phyloP scores from a whole-genome alignment of 2,113 vertebrate species.

The Thymallus thymallus region DNA sequence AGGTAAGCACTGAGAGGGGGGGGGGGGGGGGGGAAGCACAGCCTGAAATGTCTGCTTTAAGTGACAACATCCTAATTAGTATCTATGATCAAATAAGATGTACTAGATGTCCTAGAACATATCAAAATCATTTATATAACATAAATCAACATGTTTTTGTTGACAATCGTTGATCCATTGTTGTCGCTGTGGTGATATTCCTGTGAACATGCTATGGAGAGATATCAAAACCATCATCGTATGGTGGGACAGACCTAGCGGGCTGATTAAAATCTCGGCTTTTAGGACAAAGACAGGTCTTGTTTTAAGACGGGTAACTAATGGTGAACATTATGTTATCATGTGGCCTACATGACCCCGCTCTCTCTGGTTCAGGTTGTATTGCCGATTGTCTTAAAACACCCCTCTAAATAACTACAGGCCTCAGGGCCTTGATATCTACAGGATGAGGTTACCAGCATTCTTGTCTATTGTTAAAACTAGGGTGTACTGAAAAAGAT shows the following conservation, averaged over 20 bases:
- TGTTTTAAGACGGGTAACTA: slow-evolving; percentile 42
- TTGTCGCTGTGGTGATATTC: neutral
- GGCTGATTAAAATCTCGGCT: slow-evolving; percentile 23
- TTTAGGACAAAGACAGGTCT: slow-evolving; percentile 58
- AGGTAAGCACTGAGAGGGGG: neutral
- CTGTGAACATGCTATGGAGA: neutral
- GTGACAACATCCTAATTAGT: neutral
- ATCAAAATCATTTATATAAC: no score
- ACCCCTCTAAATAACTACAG: neutral
- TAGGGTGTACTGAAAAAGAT: no score
- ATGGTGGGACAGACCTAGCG: slow-evolving; percentile 30
- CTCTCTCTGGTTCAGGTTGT: slow-evolving; percentile 8
- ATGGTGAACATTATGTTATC: slow-evolving; percentile 15
- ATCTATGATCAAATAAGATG: neutral
- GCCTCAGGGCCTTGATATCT: neutral
- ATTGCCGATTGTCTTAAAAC: slow-evolving; percentile 12
- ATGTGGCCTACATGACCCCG: slow-evolving; percentile 18
- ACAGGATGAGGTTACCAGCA: no score
- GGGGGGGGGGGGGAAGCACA: neutral
- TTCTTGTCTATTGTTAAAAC: no score
- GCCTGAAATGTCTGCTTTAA: slow-evolving; percentile 10
- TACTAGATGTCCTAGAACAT: no score
- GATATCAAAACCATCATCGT: slow-evolving; percentile 27
- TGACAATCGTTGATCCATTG: neutral
- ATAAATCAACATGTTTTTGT: no score